A percentile compares a stretch with the other conserved stretches of the same genome.
Conservation (phyloP, 2,888 invertebrate species). For the Aporophyla nigra region DNA sequence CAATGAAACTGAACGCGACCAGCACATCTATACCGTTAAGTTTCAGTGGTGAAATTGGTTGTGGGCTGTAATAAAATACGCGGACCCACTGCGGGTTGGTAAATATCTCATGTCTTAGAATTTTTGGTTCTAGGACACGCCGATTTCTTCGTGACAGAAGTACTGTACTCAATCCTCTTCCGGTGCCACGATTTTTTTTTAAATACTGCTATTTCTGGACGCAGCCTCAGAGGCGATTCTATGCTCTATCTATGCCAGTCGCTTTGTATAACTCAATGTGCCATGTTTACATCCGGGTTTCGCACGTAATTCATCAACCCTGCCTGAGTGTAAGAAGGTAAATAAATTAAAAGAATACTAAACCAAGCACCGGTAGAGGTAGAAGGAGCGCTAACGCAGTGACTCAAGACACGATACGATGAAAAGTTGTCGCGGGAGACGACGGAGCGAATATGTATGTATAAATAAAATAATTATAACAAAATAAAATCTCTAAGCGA, state of each 20-base stretch:
- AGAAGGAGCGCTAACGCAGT: conserved; percentile 75
- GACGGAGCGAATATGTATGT: neutral
- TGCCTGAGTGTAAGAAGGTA: conserved; percentile 38
- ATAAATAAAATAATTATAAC: conserved; percentile 33
- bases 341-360: conserved; percentile 73
- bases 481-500: conserved; percentile 33
- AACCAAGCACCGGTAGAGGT: conserved; percentile 89
- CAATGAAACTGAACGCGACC: too few species aligned
- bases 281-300: neutral
- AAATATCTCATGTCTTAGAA: too few species aligned
- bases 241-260: too few species aligned
- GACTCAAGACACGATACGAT: conserved; percentile 57
- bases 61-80: too few species aligned
- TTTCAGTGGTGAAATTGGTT: too few species aligned
- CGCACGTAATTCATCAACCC: conserved; percentile 59
- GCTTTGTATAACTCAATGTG: neutral
- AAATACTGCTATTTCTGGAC: neutral
- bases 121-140: too few species aligned
- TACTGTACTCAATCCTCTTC: neutral
- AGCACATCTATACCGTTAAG: too few species aligned
- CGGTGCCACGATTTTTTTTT: neutral
- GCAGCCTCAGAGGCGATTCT: neutral
- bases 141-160: neutral
- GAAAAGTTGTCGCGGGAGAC: conserved; percentile 40
- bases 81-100: too few species aligned